Evolutionary conservation across 1,140 invertebrate species (phyloP), one percentile per base, ranked within the genome.

Genomic region (Caenorhabditis briggsae): DNA sequence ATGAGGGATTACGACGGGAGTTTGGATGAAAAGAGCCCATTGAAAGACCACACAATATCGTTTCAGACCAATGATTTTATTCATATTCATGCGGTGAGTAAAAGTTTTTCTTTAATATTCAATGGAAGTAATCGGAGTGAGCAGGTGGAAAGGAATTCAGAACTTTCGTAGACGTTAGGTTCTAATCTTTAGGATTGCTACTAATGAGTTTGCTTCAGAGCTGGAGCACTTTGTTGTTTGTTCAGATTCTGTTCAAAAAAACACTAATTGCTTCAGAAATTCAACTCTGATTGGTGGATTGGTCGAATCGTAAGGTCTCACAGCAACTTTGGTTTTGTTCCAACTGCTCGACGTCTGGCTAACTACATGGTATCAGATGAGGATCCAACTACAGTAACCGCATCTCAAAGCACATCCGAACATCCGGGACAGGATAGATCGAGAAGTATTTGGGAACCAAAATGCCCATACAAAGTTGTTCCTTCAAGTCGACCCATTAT

Each of bases 201-300:
- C 33, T 33, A 33, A 33, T 33, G 33, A 33, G 33, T 33, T 33
- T 33, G 33, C 33, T 2, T 33, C 33, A 33, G 33, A n/a, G n/a
- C n/a, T n/a, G n/a, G n/a, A n/a, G n/a, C n/a, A n/a, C n/a, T n/a
- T n/a, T n/a, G n/a, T n/a, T n/a, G n/a, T n/a, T n/a, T n/a, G n/a
- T n/a, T n/a, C n/a, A n/a, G n/a, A n/a, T n/a, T n/a, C n/a, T n/a
- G n/a, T n/a, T n/a, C n/a, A n/a, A n/a, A n/a, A n/a, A n/a, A n/a
- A n/a, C n/a, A n/a, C n/a, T n/a, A n/a, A n/a, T n/a, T n/a, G 16
- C 88, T 88, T 94, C 95, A 99, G 95, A 99, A 99, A 94, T 99
- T 98, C 94, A 97, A 99, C 94, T 98, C 98, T 95, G 97, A 98
- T 94, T 99, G 98, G 98, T 99, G 98, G 98, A 99, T 99, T 93